These are phyloP conservation scores for Eucidaris tribuloides DNA, from an alignment of 35 echinoderm and acorn worm genomes.

Conservation along the genomic window DNA sequence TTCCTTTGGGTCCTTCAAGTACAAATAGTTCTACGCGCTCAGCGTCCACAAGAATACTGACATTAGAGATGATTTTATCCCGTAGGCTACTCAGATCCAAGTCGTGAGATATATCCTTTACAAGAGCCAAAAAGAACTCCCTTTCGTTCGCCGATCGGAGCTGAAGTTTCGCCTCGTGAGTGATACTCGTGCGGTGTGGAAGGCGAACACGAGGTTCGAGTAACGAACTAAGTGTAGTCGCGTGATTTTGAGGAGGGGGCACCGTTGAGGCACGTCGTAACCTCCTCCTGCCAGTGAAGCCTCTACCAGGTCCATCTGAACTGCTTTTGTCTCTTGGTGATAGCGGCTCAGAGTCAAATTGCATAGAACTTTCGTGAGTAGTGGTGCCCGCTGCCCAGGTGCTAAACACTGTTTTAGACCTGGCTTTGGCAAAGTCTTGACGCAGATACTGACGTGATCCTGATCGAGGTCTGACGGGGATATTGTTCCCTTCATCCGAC, in stretches of 20 bases:
- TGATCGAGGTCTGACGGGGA: constrained; percentile 69
- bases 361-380: constrained; percentile 16
- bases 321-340: constrained; percentile 43
- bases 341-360: constrained; percentile 51
- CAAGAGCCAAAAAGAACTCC: constrained; percentile 92
- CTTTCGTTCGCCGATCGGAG: constrained; percentile 80
- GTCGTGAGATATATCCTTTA: constrained; percentile 98
- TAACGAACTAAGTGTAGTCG: constrained; percentile 70
- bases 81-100: constrained; percentile 71
- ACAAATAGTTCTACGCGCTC: constrained; percentile 58
- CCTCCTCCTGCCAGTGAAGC: constrained; percentile 45
- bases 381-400: constrained; percentile 56
- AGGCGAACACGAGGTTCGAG: constrained; percentile 78
- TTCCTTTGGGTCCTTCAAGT: constrained; percentile 85
- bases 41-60: constrained; percentile 76
- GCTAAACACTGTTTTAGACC: constrained; percentile 80
- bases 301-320: not conserved
- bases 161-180: constrained; percentile 76
- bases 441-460: constrained; percentile 89
- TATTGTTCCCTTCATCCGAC: constrained; percentile 50
- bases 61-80: constrained; percentile 76
- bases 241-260: constrained; percentile 55
- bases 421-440: constrained; percentile 93
- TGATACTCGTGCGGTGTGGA: constrained; percentile 80
- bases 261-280: constrained; percentile 90